Base-by-base conservation (phyloP, 1,140 invertebrate species). In the Ostrea denselamellosa region DNA sequence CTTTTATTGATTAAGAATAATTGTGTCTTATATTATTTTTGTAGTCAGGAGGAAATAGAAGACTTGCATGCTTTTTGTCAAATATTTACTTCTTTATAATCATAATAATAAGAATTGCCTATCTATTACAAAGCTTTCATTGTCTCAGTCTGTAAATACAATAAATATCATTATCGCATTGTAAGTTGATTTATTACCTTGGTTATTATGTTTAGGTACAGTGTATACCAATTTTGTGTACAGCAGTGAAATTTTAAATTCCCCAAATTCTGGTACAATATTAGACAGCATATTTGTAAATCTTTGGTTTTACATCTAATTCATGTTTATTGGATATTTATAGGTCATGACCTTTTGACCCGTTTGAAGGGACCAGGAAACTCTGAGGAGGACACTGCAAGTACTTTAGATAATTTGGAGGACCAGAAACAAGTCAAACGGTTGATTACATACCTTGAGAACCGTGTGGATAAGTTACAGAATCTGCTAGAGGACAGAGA, bases 291-390 rank as follows among this genome's bases (percentile, higher is more conserved):
- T 44, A 44, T 44, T 44, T 44, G 34, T 44, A 5, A 44, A 44
- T 2, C 5, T 5, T 44, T 44, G 1, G 34, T 1, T 44, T 44
- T 44, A 1, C 34, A 44, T 44, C 34, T 44, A 44, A 44, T 44
- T 44, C 5, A 1, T 44, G 34, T 44, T 62, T 62, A 4, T 7
- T 77, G 68, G 12, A 28, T 77, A 1, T 25, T 86, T 88, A 22
- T 83, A 95, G 95, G 95, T n/a, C 91, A 93, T 81, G 93, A 94
- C 25, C 89, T 95, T 8, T 90, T 95, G 81, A 90, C 89, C n/a
- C 91, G 93, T 25, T 88, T 95, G 58, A 93, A 94, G 88, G 82
- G 90, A 25, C 88, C 88, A 87, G 88, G 93, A 87, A 86, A 92
- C 90, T 90, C 91, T 19, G 92, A 91, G 56, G 92, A 93, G 25